Conservation (phyloP, 2,113 vertebrate species). For the Tetrax tetrax region DNA sequence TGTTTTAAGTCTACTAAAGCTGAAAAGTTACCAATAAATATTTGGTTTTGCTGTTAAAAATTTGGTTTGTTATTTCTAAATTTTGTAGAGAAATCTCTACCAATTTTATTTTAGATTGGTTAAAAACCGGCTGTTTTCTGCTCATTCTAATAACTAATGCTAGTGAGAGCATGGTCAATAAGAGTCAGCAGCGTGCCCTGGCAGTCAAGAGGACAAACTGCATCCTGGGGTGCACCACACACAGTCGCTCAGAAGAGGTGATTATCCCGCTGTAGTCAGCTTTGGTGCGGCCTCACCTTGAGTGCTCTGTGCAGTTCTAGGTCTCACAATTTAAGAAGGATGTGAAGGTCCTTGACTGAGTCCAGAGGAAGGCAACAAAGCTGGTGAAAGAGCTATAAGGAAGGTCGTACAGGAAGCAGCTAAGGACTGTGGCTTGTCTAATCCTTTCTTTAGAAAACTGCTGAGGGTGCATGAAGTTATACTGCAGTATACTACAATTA, state of each 20-base stretch:
- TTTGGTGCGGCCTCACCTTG: no score
- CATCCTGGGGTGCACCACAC: no score
- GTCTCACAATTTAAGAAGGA: no score
- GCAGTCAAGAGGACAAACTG: background rate
- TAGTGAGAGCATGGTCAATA: background rate
- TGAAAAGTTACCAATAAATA: background rate
- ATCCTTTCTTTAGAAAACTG: background rate
- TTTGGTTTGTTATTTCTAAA: background rate
- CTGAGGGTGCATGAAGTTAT: background rate
- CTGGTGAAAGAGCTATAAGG: no score
- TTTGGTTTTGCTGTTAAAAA: background rate
- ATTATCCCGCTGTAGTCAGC: no score
- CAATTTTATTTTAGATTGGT: background rate
- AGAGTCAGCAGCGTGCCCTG: background rate
- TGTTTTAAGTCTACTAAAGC: background rate
- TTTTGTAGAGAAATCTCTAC: background rate
- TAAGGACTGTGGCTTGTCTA: no score
- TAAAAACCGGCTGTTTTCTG: background rate
- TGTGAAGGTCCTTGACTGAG: no score
- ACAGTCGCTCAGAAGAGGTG: no score
- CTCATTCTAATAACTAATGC: background rate
- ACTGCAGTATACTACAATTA: background rate
- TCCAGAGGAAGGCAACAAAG: no score
- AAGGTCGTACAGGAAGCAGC: no score
- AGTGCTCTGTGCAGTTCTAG: no score